Evolutionary conservation across 1,140 invertebrate species (phyloP), one percentile per base, ranked within the genome.

Genomic region (Onthophagus taurus): DNA sequence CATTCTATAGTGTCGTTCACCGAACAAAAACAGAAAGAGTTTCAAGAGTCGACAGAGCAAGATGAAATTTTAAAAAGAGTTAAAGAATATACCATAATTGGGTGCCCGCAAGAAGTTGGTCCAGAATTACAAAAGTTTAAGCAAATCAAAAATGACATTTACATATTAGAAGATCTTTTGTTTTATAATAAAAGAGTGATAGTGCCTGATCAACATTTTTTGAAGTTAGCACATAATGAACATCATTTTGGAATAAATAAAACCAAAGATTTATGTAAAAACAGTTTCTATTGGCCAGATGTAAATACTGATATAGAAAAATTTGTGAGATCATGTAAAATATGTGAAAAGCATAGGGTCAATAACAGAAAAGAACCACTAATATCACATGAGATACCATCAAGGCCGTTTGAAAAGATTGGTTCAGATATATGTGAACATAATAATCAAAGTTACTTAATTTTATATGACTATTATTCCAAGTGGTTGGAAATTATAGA

Each of bases 221-320:
- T n/a, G n/a, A n/a, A n/a, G n/a, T 5, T 5, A n/a, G 11, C 4
- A 31, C 3, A 12, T 11, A 31, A 31, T 12, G 30, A 31, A 12
- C n/a, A 12, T 31, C n/a, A 31, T 31, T 12, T 14, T 5, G 58
- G 58, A 1, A 52, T 57, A 0, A 46, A 55, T 42, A 53, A 55
- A 42, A 49, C 41, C 16, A 54, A 58, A 44, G 23, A 5, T 2
- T 18, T 41, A 36, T 53, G 53, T 8, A 47, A 47, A 24, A 33
- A 60, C 14, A 23, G 51, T 12, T 44, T 61, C 6, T 59, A 50
- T 50, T 61, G 58, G 60, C 55, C 55, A 13, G 45, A 44, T 14
- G 55, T 59, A 42, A 50, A 45, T 42, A 47, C 19, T 12, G 34
- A 55, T 18, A 53, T 60, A 6, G 48, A 53, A 38, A 33, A 47